Evolutionary conservation across 2,888 invertebrate genomes (phyloP).

Genomic region (Synergus laeviventris): DNA sequence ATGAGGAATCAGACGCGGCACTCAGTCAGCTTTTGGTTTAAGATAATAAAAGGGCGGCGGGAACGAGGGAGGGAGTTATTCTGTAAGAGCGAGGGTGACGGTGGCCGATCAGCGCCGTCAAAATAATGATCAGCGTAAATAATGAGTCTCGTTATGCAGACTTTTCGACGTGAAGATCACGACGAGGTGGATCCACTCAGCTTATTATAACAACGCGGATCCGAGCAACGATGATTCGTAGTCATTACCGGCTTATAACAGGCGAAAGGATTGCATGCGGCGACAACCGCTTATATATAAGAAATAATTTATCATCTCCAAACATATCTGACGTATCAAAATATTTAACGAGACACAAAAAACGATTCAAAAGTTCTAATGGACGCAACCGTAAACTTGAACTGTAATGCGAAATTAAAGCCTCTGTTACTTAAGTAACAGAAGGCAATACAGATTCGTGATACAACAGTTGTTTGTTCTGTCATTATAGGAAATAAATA

Average conservation of each 20-base stretch:
- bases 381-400: neutral
- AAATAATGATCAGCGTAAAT: slow-evolving; percentile 73
- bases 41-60: slow-evolving; percentile 49
- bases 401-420: neutral
- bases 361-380: neutral
- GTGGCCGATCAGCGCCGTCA: slow-evolving; percentile 73
- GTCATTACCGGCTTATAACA: slow-evolving; percentile 34
- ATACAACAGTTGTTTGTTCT: too few relatives aligned
- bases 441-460: too few relatives aligned
- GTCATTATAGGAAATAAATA: too few relatives aligned
- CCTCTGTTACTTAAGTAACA: too few relatives aligned
- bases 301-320: slow-evolving; percentile 24
- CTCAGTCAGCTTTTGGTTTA: slow-evolving; percentile 41
- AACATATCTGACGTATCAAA: neutral
- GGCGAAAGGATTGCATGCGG: slow-evolving; percentile 33
- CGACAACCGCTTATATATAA: slow-evolving; percentile 37
- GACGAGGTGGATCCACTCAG: slow-evolving; percentile 39
- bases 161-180: slow-evolving; percentile 42
- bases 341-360: neutral
- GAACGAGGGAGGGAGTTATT: slow-evolving; percentile 51
- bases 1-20: slow-evolving; percentile 47
- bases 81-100: slow-evolving; percentile 64
- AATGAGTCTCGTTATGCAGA: slow-evolving; percentile 66
- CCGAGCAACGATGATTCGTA: slow-evolving; percentile 40
- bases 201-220: slow-evolving; percentile 41